Evolutionary conservation across 2,888 invertebrate species (phyloP).

Genomic region (Drosophila seclusa): DNA sequence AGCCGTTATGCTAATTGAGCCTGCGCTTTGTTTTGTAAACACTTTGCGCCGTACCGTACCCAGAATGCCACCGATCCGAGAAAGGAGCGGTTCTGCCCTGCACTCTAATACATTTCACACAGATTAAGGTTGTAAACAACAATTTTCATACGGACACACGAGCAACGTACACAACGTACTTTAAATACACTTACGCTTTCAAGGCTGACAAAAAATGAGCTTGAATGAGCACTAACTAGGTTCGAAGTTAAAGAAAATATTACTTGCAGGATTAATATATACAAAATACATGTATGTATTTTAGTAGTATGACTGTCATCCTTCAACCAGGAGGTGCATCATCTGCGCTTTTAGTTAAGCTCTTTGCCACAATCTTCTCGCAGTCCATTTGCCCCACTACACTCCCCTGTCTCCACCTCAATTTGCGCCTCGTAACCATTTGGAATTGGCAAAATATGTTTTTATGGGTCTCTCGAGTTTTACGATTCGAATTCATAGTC

Average conservation of each 20-base stretch:
- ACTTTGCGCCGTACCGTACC: conserved; percentile 43
- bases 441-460: conserved; percentile 43
- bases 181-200: conserved; percentile 22
- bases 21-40: conserved; percentile 73
- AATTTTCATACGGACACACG: conserved; percentile 47
- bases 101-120: conserved; percentile 76
- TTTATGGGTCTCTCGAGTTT: conserved; percentile 49
- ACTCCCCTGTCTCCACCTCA: neutral
- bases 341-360: conserved; percentile 8
- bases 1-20: conserved; percentile 75
- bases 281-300: too few species aligned
- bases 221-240: too few species aligned
- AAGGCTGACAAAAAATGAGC: neutral
- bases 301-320: too few species aligned
- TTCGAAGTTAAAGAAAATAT: too few species aligned
- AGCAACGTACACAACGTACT: conserved; percentile 25
- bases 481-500: conserved; percentile 40
- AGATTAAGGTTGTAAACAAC: conserved; percentile 78
- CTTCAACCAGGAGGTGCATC: conserved; percentile 40
- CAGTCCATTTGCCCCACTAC: neutral
- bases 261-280: too few species aligned
- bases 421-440: conserved; percentile 16
- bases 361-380: neutral
- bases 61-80: neutral
- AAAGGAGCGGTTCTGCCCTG: conserved; percentile 47